Evolutionary conservation across 2,888 invertebrate genomes (phyloP).

Genomic region (Melitaea athalia): DNA sequence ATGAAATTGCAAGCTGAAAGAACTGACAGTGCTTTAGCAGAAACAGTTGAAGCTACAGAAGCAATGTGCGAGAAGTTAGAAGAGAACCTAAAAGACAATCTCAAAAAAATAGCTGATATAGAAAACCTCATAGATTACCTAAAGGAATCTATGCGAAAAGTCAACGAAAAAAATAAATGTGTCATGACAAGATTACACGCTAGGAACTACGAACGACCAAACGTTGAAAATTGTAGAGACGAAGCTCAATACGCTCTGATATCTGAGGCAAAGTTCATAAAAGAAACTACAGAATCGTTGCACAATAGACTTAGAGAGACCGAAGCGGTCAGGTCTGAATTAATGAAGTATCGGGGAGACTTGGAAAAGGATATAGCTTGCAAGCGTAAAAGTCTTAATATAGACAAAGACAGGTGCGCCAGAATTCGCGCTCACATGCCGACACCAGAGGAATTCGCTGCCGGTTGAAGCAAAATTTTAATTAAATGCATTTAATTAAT

Average conservation of each 20-base stretch:
- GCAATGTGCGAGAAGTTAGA: slow-evolving; percentile 87
- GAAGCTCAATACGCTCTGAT: slow-evolving; percentile 88
- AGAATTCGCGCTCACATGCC: slow-evolving; percentile 86
- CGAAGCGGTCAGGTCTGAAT: slow-evolving; percentile 74
- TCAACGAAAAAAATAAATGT: slow-evolving; percentile 89
- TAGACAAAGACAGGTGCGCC: slow-evolving; percentile 85
- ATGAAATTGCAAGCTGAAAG: slow-evolving; percentile 91
- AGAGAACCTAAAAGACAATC: slow-evolving; percentile 86
- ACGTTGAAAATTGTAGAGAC: slow-evolving; percentile 93
- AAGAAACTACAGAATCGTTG: slow-evolving; percentile 74
- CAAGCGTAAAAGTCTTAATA: slow-evolving; percentile 86
- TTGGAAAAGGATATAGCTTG: slow-evolving; percentile 87
- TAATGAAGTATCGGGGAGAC: slow-evolving; percentile 84
- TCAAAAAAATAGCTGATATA: slow-evolving; percentile 88
- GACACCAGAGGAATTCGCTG: slow-evolving; percentile 84
- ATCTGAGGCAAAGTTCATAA: slow-evolving; percentile 86
- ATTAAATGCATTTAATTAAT: not conserved
- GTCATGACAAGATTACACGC: slow-evolving; percentile 91
- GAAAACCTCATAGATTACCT: slow-evolving; percentile 89
- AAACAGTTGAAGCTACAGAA: slow-evolving; percentile 88
- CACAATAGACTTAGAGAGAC: slow-evolving; percentile 84
- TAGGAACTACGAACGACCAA: slow-evolving; percentile 85
- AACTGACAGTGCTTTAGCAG: slow-evolving; percentile 88
- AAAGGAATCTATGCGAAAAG: slow-evolving; percentile 85
- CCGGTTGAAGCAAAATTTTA: slow-evolving; percentile 54